A percentile compares a stretch with the other conserved stretches of the same genome.
phyloP scores from a whole-genome alignment of 2,797 vertebrate genomes.

The Lagocephalus sceleratus region DNA sequence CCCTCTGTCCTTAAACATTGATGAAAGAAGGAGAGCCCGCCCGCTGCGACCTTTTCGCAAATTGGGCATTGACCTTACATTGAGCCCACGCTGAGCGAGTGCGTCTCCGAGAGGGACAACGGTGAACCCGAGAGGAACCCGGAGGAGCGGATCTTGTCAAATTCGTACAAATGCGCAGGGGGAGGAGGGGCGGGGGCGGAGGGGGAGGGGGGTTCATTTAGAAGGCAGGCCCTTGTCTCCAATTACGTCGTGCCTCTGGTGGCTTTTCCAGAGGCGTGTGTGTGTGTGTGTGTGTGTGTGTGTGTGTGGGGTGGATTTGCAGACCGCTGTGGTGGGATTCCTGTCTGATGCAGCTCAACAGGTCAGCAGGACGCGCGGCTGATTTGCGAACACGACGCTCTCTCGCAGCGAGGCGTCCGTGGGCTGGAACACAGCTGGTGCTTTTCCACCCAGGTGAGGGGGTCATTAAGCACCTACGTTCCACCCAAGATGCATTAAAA shows the following conservation, averaged over 20 bases:
- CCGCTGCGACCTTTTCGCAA: conserved; percentile 39
- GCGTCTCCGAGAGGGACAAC: neutral
- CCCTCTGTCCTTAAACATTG: conserved; percentile 29
- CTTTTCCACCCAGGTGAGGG: neutral
- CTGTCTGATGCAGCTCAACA: conserved; percentile 27
- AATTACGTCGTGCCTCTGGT: conserved; percentile 10
- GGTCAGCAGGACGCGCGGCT: conserved; percentile 16
- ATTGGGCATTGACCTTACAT: conserved; percentile 19
- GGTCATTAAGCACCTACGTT: no score
- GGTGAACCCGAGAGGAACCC: neutral
- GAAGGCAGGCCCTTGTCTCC: conserved; percentile 1
- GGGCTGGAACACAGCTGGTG: conserved; percentile 11
- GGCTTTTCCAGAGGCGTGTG: neutral
- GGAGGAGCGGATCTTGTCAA: conserved; percentile 4
- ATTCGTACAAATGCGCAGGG: conserved; percentile 17
- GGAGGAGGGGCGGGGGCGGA: no score
- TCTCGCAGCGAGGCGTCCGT: conserved; percentile 14
- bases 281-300: no score
- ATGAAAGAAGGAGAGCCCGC: conserved; percentile 22
- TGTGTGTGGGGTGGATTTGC: conserved; percentile 21
- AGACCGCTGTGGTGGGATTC: conserved; percentile 4
- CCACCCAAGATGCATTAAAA: no score
- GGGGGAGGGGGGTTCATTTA: conserved; percentile 15
- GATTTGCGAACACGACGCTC: neutral
- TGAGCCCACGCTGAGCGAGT: conserved; percentile 18